phyloP scores from a whole-genome alignment of 2,888 invertebrate species.

The Alsophila aescularia region DNA sequence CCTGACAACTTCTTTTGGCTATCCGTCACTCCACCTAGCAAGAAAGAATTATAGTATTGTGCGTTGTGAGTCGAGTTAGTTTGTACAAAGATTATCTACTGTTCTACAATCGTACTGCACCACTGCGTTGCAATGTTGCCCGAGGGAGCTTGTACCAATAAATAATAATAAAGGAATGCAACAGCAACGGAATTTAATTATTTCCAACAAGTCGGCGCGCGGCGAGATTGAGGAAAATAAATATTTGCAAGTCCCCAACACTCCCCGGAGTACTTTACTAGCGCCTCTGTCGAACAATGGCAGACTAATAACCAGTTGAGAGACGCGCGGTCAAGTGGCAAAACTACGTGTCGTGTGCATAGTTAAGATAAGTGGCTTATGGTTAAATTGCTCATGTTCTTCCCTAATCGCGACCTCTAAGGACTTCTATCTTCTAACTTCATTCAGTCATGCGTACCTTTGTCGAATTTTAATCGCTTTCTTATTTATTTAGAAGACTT shows the following conservation, averaged over 20 bases:
- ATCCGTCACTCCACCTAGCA: too few relatives aligned
- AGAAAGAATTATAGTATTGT: too few relatives aligned
- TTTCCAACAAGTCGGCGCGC: conserved; percentile 54
- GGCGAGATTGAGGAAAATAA: conserved; percentile 52
- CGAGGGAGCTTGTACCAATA: conserved; percentile 48
- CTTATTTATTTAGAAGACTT: too few relatives aligned
- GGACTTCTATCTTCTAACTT: too few relatives aligned
- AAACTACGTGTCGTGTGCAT: too few relatives aligned
- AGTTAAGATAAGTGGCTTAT: too few relatives aligned
- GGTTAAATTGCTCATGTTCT: too few relatives aligned
- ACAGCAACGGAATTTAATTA: conserved; percentile 66
- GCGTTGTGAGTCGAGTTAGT: too few relatives aligned
- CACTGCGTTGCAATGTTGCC: conserved; percentile 5
- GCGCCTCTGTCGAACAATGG: conserved; percentile 40
- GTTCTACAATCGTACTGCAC: background rate
- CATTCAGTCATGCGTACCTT: too few relatives aligned
- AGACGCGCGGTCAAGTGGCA: background rate
- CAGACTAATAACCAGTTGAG: conserved; percentile 36
- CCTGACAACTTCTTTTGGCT: too few relatives aligned
- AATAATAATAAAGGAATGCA: conserved; percentile 64
- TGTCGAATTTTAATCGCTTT: too few relatives aligned
- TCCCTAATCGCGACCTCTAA: too few relatives aligned
- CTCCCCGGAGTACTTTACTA: conserved; percentile 47
- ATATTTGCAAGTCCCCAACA: conserved; percentile 43
- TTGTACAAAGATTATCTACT: conserved; percentile 1